These are phyloP conservation scores for Rhodinocichla rosea DNA, from an alignment of 2,113 vertebrate species.

Conservation along the genomic window DNA sequence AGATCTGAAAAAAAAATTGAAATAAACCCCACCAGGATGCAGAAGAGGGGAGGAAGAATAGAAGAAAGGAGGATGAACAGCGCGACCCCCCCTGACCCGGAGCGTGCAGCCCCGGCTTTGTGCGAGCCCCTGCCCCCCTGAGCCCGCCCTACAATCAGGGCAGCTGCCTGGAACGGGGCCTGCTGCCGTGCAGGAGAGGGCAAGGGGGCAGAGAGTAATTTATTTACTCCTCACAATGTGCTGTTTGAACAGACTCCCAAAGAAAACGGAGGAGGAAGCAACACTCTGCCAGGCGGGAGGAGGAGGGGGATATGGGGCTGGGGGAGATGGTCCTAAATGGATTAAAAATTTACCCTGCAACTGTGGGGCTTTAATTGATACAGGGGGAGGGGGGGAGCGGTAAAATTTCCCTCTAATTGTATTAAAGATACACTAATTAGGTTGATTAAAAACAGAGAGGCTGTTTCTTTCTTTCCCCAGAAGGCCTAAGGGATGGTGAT, in stretches of 20 bases:
- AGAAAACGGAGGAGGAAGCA: conserved; percentile 72
- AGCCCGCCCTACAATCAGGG: conserved; percentile 55
- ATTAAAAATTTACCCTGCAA: conserved; percentile 68
- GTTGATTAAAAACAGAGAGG: conserved; percentile 71
- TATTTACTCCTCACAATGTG: conserved; percentile 86
- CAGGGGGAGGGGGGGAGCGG: not conserved
- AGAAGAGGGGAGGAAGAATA: not conserved
- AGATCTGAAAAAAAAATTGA: not conserved
- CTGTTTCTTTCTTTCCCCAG: conserved; percentile 60
- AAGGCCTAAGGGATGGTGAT: conserved; percentile 17
- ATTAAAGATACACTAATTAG: conserved; percentile 73
- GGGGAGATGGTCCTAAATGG: conserved; percentile 44
- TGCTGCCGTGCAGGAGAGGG: conserved; percentile 73
- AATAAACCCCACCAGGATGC: not conserved
- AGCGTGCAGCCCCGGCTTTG: conserved; percentile 56
- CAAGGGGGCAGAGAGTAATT: conserved; percentile 83
- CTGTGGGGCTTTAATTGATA: conserved; percentile 61
- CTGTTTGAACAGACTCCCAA: conserved; percentile 81
- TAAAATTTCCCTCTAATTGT: conserved; percentile 67
- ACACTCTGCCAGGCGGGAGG: conserved; percentile 53
- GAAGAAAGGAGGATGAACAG: conserved; percentile 25
- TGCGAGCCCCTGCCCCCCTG: conserved; percentile 5
- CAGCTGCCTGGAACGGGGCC: conserved; percentile 80
- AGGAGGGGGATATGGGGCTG: not conserved
- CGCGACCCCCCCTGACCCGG: conserved; percentile 10